Conservation (phyloP, 2,113 vertebrate species). For the Grantiella picta region DNA sequence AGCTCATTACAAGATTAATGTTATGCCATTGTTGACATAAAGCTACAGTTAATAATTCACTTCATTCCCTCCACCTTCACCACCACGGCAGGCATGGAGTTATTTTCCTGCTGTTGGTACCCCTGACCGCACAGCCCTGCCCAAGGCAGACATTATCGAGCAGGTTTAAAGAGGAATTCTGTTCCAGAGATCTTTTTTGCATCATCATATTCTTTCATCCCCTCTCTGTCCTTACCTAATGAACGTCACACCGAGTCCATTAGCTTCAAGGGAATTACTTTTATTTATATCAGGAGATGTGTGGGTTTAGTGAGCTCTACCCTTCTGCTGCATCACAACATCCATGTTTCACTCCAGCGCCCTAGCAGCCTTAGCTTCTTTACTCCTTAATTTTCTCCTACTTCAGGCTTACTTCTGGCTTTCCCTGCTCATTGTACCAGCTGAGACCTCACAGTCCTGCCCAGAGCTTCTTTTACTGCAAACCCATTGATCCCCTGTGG, state of each 20-base stretch:
- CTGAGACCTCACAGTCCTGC: neutral
- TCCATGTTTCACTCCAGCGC: neutral
- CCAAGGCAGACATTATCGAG: neutral
- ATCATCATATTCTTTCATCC: neutral
- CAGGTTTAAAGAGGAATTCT: neutral
- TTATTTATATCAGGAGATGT: rapidly evolving
- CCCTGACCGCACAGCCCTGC: neutral
- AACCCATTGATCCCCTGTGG: neutral
- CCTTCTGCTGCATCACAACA: neutral
- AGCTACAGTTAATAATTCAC: neutral
- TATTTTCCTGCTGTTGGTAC: neutral
- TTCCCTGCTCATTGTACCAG: neutral
- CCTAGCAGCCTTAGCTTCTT: neutral
- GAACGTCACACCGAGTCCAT: neutral
- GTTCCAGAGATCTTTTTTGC: neutral
- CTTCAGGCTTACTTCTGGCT: neutral
- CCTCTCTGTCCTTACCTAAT: neutral
- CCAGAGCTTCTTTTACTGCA: neutral
- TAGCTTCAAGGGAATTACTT: neutral
- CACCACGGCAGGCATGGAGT: neutral
- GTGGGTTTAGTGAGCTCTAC: neutral
- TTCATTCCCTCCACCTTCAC: neutral
- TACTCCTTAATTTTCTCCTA: neutral
- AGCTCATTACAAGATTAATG: neutral
- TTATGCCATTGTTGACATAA: neutral